phyloP scores from a whole-genome alignment of 2,113 vertebrate genomes.

The Peromyscus californicus region DNA sequence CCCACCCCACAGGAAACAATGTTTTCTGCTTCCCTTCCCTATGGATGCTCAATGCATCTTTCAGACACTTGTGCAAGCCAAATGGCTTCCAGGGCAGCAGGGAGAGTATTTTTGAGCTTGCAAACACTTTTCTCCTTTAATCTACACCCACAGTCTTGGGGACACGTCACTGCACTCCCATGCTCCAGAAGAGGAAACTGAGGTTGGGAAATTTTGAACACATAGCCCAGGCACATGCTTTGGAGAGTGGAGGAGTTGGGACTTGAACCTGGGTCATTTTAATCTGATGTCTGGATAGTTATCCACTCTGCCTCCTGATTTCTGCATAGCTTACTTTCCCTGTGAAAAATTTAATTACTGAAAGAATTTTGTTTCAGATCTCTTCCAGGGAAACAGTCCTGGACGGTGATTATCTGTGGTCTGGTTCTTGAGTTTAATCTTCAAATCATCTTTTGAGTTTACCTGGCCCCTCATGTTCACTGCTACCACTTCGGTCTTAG shows the following conservation, averaged over 20 bases:
- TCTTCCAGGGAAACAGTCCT: neutral
- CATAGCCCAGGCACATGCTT: neutral
- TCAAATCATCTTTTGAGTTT: neutral
- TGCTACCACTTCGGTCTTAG: neutral
- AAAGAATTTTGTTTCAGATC: neutral
- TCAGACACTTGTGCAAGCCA: constrained; percentile 18
- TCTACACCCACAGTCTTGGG: neutral
- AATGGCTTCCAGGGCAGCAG: neutral
- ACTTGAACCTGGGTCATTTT: neutral
- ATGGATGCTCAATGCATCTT: neutral
- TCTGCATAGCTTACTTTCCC: neutral
- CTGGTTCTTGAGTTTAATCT: neutral
- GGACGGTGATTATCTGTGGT: neutral
- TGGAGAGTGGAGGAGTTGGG: neutral
- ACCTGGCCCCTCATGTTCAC: no score
- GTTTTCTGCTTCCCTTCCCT: neutral
- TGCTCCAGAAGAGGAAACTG: neutral
- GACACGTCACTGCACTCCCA: rapidly evolving
- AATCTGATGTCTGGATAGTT: neutral
- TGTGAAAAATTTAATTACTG: neutral
- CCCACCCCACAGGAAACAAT: neutral
- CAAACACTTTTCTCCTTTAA: neutral
- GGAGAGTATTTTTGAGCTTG: neutral
- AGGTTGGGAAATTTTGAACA: neutral
- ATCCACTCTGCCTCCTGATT: neutral